phyloP scores from a whole-genome alignment of 2,113 vertebrate genomes.

The Psophia crepitans region DNA sequence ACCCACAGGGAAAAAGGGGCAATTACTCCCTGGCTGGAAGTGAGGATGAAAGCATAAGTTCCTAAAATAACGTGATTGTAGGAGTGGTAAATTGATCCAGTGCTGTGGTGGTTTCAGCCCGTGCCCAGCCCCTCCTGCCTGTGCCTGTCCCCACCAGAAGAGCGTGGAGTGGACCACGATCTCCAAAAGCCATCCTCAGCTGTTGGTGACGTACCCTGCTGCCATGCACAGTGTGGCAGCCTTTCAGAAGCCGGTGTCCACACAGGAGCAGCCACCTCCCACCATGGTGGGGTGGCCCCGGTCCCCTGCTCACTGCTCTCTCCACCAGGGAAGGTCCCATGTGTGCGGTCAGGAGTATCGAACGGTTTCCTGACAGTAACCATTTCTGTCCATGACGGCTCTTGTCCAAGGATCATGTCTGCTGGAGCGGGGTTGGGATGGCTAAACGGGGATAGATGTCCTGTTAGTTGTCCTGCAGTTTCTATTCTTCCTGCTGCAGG shows the following conservation, averaged over 20 bases:
- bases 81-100: neutral
- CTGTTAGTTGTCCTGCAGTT: neutral
- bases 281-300: rapidly evolving
- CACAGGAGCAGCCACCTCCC: rapidly evolving
- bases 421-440: neutral
- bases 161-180: no score
- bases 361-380: neutral
- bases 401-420: rapidly evolving
- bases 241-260: neutral
- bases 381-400: neutral
- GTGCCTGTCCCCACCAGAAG: neutral
- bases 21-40: neutral
- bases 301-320: neutral
- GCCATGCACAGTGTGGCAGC: no score
- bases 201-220: rapidly evolving
- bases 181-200: rapidly evolving
- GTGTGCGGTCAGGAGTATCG: neutral
- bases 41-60: neutral
- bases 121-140: neutral
- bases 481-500: neutral
- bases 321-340: rapidly evolving
- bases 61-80: rapidly evolving
- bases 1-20: neutral
- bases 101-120: neutral
- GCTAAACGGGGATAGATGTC: neutral